Evolutionary conservation across 2,113 vertebrate genomes (phyloP), one percentile per base, ranked within the genome.

Genomic region (Bufo bufo): DNA sequence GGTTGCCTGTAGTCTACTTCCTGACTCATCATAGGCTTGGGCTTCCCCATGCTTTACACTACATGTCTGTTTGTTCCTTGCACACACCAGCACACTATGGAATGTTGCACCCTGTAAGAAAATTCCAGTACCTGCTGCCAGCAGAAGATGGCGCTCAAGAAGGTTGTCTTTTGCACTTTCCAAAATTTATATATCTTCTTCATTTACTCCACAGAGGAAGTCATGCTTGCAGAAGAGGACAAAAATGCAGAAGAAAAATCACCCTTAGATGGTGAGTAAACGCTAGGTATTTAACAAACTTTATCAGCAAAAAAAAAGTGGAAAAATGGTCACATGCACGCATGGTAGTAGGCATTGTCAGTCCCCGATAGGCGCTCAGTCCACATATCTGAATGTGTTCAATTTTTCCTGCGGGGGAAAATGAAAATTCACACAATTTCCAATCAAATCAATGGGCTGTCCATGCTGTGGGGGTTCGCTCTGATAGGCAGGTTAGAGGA

Each of bases 171-270:
- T 66, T 66, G 1, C 3, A 66, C 9, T 23, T 66, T 17, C 58
- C 3, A 61, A 17, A 61, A 61, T 61, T 3, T 4, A 61, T 58
- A 58, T 58, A 13, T 58, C 7, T 58, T 58, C 8, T 58, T 58
- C 13, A 4, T 89, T 92, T 89, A 85, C 58, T 87, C 91, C 93
- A 11, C 95, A 99, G 98, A 99, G 95, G 98, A 99, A 91, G 98
- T 99, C 75, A 99, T 99, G 98, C 93, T 99, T 93, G 98, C 98
- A 0, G 98, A 99, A 88, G 98, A 99, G 89, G 98, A 99, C 93
- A 97, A 96, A 92, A 96, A 98, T 0, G 98, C 98, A 0, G 98
- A 97, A 88, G 97, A 97, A 90, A 99, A 98, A 85, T 98, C 96
- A 82, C 97, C 98, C 45, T 90, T 98, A 94, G 98, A 99, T 89